phyloP scores from a whole-genome alignment of 2,797 vertebrate genomes.

The Platalea minor region DNA sequence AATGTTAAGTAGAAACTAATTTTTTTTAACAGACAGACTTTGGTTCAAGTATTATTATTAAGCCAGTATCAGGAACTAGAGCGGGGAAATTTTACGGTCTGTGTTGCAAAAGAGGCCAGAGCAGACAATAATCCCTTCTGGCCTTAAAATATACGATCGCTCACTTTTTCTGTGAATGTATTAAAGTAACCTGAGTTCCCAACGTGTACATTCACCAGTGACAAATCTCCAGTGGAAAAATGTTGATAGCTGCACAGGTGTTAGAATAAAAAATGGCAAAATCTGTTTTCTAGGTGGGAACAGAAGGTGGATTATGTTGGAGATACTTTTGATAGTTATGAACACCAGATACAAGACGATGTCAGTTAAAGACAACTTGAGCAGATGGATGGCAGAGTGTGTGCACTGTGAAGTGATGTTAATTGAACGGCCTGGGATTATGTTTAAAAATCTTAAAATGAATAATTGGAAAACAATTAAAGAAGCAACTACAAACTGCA shows the following conservation, averaged over 20 bases:
- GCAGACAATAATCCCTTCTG: not conserved
- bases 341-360: slow-evolving; percentile 56
- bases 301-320: slow-evolving; percentile 61
- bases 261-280: slow-evolving; percentile 50
- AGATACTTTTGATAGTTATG: slow-evolving; percentile 53
- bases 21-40: not conserved
- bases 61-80: not conserved
- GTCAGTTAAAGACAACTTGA: slow-evolving; percentile 63
- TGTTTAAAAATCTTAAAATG: slow-evolving; percentile 49
- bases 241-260: slow-evolving; percentile 34
- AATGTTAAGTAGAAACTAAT: not conserved
- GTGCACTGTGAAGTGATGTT: slow-evolving; percentile 49
- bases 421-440: slow-evolving; percentile 63
- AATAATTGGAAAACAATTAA: slow-evolving; percentile 47
- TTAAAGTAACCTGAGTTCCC: not conserved
- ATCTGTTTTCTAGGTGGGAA: slow-evolving; percentile 61
- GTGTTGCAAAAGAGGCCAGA: not conserved
- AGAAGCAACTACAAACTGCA: not conserved
- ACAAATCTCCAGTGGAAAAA: slow-evolving; percentile 40
- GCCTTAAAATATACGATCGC: not conserved
- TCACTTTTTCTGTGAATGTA: not conserved
- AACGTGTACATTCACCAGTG: not conserved
- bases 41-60: not conserved
- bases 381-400: slow-evolving; percentile 60
- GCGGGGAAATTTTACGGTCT: not conserved